These are phyloP conservation scores for Sarcophaga carnaria DNA, from an alignment of 2,888 invertebrate genomes.

Conservation along the genomic window DNA sequence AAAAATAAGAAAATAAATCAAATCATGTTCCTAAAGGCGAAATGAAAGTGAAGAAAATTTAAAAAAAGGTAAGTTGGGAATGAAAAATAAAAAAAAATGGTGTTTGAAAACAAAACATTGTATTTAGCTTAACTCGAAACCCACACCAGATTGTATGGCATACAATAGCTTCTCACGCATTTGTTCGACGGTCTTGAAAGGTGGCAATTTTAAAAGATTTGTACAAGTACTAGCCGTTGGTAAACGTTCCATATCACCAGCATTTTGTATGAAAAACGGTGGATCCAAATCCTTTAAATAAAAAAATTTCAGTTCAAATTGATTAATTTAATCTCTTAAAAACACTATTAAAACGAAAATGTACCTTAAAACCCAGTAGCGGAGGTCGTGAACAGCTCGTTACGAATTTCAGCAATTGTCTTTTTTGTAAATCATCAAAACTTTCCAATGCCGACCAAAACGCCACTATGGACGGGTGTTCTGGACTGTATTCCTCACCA, in stretches of 20 bases:
- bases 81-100: constrained; percentile 14
- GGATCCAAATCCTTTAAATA: constrained; percentile 92
- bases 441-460: constrained; percentile 95
- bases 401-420: constrained; percentile 97
- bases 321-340: neutral
- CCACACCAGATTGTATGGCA: constrained; percentile 97
- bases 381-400: constrained; percentile 99
- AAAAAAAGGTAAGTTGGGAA: constrained; percentile 13
- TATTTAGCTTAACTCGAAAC: constrained; percentile 95
- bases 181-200: constrained; percentile 89
- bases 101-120: constrained; percentile 28
- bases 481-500: constrained; percentile 90
- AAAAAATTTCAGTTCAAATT: too few relatives aligned
- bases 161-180: constrained; percentile 93
- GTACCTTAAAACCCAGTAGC: constrained; percentile 96
- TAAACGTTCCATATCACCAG: constrained; percentile 93
- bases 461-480: constrained; percentile 91
- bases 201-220: constrained; percentile 97
- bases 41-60: neutral
- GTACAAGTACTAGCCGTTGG: constrained; percentile 99
- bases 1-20: constrained; percentile 1
- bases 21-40: neutral
- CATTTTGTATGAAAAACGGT: constrained; percentile 97
- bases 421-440: constrained; percentile 91
- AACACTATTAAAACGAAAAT: constrained; percentile 15